These are phyloP conservation scores for Nephrocerus scutellatus DNA, from an alignment of 2,888 invertebrate genomes.

Conservation along the genomic window DNA sequence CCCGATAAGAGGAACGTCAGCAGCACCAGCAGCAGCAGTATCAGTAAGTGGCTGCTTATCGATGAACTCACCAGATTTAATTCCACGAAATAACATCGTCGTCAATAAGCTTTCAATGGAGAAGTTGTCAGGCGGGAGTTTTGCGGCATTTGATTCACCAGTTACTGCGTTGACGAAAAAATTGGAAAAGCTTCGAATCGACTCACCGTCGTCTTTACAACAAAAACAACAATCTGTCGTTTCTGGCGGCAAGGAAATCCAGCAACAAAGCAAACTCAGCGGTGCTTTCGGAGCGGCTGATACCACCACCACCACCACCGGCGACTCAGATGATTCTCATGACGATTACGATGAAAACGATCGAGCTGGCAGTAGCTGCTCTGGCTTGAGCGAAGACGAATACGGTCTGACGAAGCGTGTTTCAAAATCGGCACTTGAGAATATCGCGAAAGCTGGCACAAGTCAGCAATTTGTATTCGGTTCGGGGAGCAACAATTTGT, in stretches of 20 bases:
- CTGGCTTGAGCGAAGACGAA: conserved; percentile 32
- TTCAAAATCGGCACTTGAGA: conserved; percentile 57
- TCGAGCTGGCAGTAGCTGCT: conserved; percentile 25
- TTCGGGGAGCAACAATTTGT: conserved; percentile 12
- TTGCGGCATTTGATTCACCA: conserved; percentile 34
- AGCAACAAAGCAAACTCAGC: conserved; percentile 1
- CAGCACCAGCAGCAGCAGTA: conserved; percentile 18
- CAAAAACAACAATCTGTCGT: conserved; percentile 8
- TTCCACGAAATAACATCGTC: conserved; percentile 39
- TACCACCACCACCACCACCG: conserved; percentile 18
- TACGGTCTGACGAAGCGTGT: conserved; percentile 45
- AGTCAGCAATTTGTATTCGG: conserved; percentile 52
- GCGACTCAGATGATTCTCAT: conserved; percentile 18
- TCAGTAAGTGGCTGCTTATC: conserved; percentile 29
- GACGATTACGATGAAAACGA: conserved; percentile 25
- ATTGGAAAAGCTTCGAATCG: conserved; percentile 34
- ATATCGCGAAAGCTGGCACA: conserved; percentile 62
- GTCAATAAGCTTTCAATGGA: conserved; percentile 20
- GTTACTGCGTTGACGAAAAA: conserved; percentile 37
- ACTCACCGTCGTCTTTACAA: conserved; percentile 18
- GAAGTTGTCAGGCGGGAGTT: conserved; percentile 9
- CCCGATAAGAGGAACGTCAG: neutral
- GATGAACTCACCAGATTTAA: conserved; percentile 49
- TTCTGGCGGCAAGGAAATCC: conserved; percentile 1
- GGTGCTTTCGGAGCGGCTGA: conserved; percentile 9